These are phyloP conservation scores for Saccopteryx bilineata DNA, from an alignment of 2,113 vertebrate genomes.

Conservation along the genomic window DNA sequence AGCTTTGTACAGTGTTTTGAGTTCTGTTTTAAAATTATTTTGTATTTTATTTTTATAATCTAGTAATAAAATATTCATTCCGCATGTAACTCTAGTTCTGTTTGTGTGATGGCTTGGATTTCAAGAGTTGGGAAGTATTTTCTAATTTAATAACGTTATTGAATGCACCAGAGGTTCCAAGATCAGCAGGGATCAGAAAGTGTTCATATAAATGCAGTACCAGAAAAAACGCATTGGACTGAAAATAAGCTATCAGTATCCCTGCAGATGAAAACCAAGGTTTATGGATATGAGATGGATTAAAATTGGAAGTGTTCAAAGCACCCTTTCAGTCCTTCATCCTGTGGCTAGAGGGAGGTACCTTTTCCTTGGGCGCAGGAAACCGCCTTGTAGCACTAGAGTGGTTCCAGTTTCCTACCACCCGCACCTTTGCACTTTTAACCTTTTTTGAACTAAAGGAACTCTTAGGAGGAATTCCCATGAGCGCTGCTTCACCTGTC, in stretches of 20 bases:
- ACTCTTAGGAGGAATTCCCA: not conserved
- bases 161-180: slow-evolving; percentile 24
- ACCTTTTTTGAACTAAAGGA: slow-evolving; percentile 14
- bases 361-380: not conserved
- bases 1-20: slow-evolving; percentile 98
- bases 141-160: slow-evolving; percentile 48
- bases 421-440: not conserved
- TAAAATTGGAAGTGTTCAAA: not conserved
- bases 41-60: slow-evolving; percentile 99
- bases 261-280: slow-evolving; percentile 3
- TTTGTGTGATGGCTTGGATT: slow-evolving; percentile 79
- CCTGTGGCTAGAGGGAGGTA: not conserved
- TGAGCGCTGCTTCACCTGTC: not conserved
- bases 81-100: slow-evolving; percentile 93
- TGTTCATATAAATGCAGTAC: slow-evolving; percentile 18
- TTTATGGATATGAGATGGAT: not conserved
- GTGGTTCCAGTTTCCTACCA: not conserved
- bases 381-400: not conserved
- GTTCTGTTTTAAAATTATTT: slow-evolving; percentile 98
- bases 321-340: not conserved
- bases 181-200: slow-evolving; percentile 19
- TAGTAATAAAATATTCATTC: slow-evolving; percentile 99
- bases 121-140: slow-evolving; percentile 62
- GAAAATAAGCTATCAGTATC: slow-evolving; percentile 9
- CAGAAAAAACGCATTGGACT: not conserved